Evolutionary conservation across 2,888 invertebrate species (phyloP).

Genomic region (Euspilapteryx auroguttella): DNA sequence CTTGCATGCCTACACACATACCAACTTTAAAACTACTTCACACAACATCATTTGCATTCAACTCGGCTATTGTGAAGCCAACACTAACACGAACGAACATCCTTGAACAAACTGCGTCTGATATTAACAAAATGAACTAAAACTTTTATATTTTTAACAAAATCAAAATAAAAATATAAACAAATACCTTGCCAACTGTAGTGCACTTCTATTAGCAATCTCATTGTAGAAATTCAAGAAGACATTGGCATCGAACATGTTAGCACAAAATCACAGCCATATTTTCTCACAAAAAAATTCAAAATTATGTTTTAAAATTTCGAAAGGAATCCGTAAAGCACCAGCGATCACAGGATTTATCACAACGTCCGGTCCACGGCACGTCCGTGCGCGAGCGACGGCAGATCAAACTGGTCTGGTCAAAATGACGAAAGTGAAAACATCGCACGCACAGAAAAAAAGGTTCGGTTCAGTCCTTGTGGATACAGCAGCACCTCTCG

Average conservation of each 20-base stretch:
- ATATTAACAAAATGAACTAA: constrained; percentile 8
- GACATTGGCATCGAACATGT: constrained; percentile 55
- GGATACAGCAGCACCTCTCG: constrained; percentile 41
- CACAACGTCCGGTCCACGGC: constrained; percentile 47
- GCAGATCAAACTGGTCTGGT: constrained; percentile 59
- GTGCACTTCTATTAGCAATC: constrained; percentile 54
- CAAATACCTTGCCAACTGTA: constrained; percentile 52
- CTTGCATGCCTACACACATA: constrained; percentile 13
- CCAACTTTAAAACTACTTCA: constrained; percentile 17
- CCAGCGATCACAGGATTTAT: constrained; percentile 49
- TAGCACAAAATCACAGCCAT: constrained; percentile 59
- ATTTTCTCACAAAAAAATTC: neutral
- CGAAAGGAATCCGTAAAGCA: constrained; percentile 48
- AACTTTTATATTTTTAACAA: constrained; percentile 9
- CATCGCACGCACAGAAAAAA: constrained; percentile 59
- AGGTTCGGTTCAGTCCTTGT: constrained; percentile 53
- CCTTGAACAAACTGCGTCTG: neutral
- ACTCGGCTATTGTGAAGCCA: neutral
- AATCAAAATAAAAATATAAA: constrained; percentile 34
- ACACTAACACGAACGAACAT: neutral
- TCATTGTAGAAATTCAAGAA: constrained; percentile 57
- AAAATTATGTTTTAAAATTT: too few relatives aligned
- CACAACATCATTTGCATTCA: too few relatives aligned
- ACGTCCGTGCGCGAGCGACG: constrained; percentile 59
- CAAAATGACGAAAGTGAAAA: constrained; percentile 62